Base-by-base conservation (phyloP, 2,888 invertebrate species). In the Pterostichus madidus region DNA sequence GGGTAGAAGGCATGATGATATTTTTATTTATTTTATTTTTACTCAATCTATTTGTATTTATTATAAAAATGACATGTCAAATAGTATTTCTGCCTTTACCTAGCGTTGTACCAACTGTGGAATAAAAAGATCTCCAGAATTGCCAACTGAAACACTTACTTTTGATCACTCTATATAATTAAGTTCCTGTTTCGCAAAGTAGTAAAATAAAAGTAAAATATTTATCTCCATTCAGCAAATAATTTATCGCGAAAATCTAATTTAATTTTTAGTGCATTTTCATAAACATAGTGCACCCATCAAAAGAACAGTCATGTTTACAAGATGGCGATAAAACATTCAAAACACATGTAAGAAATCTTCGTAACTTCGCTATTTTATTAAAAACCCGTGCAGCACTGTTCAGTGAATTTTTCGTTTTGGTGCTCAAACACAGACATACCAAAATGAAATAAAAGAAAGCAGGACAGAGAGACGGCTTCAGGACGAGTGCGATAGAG, bases 331-430 rank as follows among this genome's bases (percentile, higher is more conserved):
- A 52, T 52, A 52, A 52, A 52, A 52, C 52, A 52, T 52, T 52
- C 52, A 52, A n/a, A 10, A 52, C 24, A 24, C 24, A 24, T 46
- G 68, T 71, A 39, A 39, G 68, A 17, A 17, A 56, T 71, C 68
- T 44, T 35, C 64, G 4, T 39, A 35, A 68, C 5, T 35, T 44
- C 44, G 68, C 68, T 71, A 71, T 71, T 71, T 71, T 71, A 71
- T 71, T 71, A 71, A 71, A 71, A 71, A 44, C 24, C 4, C 59
- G 17, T 13, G 35, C 64, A 35, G 64, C 64, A 24, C 24, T 24
- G 24, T 24, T 24, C 24, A 56, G 56, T 56, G 56, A 15, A 13
- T 56, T 49, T 17, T 56, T 56, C 56, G 56, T 56, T 56, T 56
- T 56, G 52, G 0, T 8, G 39, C 8, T 2, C 24, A 39, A 39